A percentile compares a stretch with the other conserved stretches of the same genome.
Conservation (phyloP, 2,797 vertebrate species). For the Florisuga fusca region DNA sequence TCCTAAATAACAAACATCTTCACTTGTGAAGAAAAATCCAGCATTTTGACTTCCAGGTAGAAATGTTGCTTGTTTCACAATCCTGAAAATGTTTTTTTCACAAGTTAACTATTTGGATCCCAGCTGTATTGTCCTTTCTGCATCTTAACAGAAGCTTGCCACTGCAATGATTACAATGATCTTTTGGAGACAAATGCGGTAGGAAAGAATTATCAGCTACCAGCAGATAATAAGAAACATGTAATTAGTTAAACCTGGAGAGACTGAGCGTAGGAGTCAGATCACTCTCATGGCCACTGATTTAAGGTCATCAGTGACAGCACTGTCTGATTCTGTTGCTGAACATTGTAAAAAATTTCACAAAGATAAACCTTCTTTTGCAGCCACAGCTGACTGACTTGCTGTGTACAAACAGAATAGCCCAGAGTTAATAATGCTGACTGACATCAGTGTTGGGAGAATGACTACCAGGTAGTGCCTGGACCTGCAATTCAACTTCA, state of each 20-base stretch:
- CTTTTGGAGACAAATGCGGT: not conserved
- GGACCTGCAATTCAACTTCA: constrained; percentile 10
- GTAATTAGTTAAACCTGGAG: not conserved
- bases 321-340: not conserved
- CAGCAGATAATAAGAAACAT: not conserved
- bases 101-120: not conserved
- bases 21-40: not conserved
- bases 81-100: not conserved
- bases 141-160: not conserved
- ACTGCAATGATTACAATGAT: not conserved
- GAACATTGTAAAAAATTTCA: not conserved
- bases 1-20: not conserved
- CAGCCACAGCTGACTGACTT: not conserved
- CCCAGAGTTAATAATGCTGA: not conserved
- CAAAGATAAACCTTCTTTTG: not conserved
- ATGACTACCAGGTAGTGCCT: not conserved
- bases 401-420: not conserved
- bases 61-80: not conserved
- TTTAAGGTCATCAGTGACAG: not conserved
- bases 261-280: not conserved
- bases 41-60: not conserved
- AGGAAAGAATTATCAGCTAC: not conserved
- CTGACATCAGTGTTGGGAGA: not conserved
- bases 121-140: not conserved
- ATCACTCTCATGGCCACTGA: not conserved